phyloP scores from a whole-genome alignment of 2,888 invertebrate genomes.

The Chrysina gloriosa region DNA sequence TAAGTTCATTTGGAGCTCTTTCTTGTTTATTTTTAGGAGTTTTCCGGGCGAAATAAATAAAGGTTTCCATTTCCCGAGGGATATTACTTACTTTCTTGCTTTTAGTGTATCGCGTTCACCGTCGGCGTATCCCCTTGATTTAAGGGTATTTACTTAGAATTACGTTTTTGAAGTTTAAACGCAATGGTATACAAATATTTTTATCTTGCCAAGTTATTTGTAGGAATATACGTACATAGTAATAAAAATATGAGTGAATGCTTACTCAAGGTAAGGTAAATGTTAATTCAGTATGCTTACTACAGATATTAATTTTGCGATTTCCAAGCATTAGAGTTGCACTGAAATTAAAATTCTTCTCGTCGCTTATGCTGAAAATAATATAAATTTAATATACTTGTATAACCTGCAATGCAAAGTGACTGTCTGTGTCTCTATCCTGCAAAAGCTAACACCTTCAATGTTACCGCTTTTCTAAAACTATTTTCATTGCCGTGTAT shows the following conservation, averaged over 20 bases:
- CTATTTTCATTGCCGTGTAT: too few species aligned
- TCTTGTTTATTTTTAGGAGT: conserved; percentile 29
- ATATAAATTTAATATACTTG: too few species aligned
- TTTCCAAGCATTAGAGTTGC: too few species aligned
- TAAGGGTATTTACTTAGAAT: conserved; percentile 22
- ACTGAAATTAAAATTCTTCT: too few species aligned
- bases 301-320: too few species aligned
- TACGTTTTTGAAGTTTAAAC: conserved; percentile 10
- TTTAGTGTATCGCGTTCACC: conserved; percentile 2
- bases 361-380: too few species aligned
- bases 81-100: conserved; percentile 5
- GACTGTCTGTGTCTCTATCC: too few species aligned
- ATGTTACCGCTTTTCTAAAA: too few species aligned
- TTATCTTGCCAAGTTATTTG: neutral
- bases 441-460: too few species aligned
- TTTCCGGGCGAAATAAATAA: conserved; percentile 26
- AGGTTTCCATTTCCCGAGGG: conserved; percentile 19
- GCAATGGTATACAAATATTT: neutral
- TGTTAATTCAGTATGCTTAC: too few species aligned
- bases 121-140: neutral
- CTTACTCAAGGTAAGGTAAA: too few species aligned
- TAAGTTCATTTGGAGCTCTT: conserved; percentile 24
- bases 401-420: too few species aligned
- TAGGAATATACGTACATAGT: neutral
- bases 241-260: neutral